Conservation (phyloP, 2,113 vertebrate genomes). For the Harpagus bidentatus region DNA sequence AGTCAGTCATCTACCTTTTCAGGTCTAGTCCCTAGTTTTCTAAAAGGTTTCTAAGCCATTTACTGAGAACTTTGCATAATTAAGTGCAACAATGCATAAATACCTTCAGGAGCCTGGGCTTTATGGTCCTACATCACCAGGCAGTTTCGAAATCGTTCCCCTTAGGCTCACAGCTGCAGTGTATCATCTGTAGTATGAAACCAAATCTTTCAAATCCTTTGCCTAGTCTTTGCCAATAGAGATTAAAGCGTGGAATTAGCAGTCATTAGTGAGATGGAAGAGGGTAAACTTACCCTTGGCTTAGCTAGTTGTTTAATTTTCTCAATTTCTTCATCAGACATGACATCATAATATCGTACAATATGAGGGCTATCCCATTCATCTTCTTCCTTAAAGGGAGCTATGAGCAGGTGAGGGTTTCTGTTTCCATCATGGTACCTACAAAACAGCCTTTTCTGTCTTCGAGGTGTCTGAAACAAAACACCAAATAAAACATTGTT, state of each 20-base stretch:
- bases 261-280: not conserved
- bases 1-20: not conserved
- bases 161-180: not conserved
- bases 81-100: not conserved
- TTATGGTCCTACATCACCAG: not conserved
- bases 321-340: constrained; percentile 87
- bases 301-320: constrained; percentile 93
- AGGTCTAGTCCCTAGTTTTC: not conserved
- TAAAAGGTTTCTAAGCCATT: not conserved
- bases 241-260: not conserved
- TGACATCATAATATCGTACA: constrained; percentile 86
- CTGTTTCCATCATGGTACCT: constrained; percentile 85
- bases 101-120: not conserved
- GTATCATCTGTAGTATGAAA: not conserved
- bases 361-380: constrained; percentile 97
- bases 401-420: constrained; percentile 87
- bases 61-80: not conserved
- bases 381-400: constrained; percentile 91
- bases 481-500: not conserved
- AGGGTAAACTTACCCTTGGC: constrained; percentile 81
- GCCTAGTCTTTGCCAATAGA: not conserved
- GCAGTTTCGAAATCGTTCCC: not conserved
- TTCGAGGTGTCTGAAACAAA: constrained; percentile 77
- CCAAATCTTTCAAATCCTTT: not conserved
- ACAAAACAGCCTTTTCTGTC: constrained; percentile 88